Evolutionary conservation across 1,140 invertebrate species (phyloP).

Genomic region (Geopemphigus sp.): DNA sequence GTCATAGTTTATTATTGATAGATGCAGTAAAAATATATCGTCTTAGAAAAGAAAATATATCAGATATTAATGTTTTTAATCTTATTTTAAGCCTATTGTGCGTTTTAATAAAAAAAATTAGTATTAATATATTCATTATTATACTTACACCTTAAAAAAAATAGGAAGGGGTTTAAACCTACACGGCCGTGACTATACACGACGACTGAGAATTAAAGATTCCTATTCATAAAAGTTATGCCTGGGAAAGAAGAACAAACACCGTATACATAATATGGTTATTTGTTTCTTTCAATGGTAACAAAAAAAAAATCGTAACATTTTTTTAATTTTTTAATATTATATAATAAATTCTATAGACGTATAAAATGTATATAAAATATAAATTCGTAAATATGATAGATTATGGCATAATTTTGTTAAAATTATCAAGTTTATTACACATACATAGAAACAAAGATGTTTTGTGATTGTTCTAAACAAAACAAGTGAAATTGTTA

Average conservation of each 20-base stretch:
- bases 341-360: slow-evolving; percentile 11
- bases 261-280: not conserved
- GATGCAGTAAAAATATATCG: not conserved
- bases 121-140: slow-evolving; percentile 22
- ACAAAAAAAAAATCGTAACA: slow-evolving; percentile 5
- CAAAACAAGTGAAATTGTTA: too few species aligned
- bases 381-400: not conserved
- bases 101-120: not conserved
- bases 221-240: slow-evolving; percentile 9
- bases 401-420: too few species aligned
- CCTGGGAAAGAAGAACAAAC: slow-evolving; percentile 41
- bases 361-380: too few species aligned
- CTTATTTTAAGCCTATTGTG: not conserved
- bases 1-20: too few species aligned
- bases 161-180: slow-evolving; percentile 13
- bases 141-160: not conserved
- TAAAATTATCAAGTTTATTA: too few species aligned
- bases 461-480: too few species aligned
- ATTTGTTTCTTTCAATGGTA: slow-evolving; percentile 8
- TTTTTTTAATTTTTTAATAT: not conserved
- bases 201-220: slow-evolving; percentile 21
- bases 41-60: not conserved
- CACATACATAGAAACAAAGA: too few species aligned
- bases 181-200: slow-evolving; percentile 11
- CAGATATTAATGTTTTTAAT: not conserved